A percentile compares a stretch with the other conserved stretches of the same genome.
Evolutionary conservation across 2,888 invertebrate genomes (phyloP).

Genomic region (Anoplius nigerrimus): DNA sequence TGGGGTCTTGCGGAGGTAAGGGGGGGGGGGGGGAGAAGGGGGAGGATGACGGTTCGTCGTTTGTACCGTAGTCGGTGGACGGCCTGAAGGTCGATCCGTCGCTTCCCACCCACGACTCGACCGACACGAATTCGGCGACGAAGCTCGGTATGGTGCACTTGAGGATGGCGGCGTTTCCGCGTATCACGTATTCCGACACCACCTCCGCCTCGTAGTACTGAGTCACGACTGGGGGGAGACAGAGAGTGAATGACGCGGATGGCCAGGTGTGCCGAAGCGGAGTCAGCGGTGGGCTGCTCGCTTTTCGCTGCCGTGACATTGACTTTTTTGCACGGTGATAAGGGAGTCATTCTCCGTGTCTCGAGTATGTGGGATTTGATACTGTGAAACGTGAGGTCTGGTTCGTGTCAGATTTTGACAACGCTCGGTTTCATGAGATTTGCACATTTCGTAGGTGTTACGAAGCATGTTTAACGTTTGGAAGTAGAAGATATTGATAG

Average conservation of each 20-base stretch:
- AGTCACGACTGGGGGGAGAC: constrained; percentile 82
- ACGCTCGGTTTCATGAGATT: too few relatives aligned
- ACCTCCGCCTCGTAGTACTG: constrained; percentile 94
- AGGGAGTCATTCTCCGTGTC: too few relatives aligned
- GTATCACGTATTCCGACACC: constrained; percentile 92
- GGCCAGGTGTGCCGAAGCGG: constrained; percentile 7
- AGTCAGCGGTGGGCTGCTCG: too few relatives aligned
- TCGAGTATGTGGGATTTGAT: too few relatives aligned
- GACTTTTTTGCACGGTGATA: too few relatives aligned
- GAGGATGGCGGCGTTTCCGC: constrained; percentile 90
- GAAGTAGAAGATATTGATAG: too few relatives aligned
- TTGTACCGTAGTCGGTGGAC: constrained; percentile 84
- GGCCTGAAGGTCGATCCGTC: constrained; percentile 83
- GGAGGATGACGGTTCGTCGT: constrained; percentile 4
- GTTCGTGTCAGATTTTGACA: too few relatives aligned
- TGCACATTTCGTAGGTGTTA: too few relatives aligned
- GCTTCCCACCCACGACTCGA: constrained; percentile 86
- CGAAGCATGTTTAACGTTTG: too few relatives aligned
- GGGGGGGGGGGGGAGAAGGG: background rate
- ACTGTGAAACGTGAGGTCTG: too few relatives aligned
- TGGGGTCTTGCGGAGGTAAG: background rate
- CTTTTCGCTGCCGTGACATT: too few relatives aligned
- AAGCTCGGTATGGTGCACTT: constrained; percentile 94
- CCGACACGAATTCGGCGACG: constrained; percentile 93
- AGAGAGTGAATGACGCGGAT: background rate